These are phyloP conservation scores for Oligia latruncula DNA, from an alignment of 2,888 invertebrate species.

Conservation along the genomic window DNA sequence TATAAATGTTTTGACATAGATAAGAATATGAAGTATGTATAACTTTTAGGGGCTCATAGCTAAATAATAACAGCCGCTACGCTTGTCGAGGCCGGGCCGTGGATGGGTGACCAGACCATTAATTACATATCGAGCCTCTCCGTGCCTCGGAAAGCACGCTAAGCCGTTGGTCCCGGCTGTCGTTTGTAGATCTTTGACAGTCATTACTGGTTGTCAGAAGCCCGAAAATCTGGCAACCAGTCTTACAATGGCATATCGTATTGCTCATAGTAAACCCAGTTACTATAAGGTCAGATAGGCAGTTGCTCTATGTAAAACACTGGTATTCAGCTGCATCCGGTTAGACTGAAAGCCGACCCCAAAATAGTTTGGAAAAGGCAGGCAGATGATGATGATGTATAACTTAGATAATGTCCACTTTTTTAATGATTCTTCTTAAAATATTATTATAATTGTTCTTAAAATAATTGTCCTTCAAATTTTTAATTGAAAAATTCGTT, in stretches of 20 bases:
- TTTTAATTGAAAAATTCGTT: background rate
- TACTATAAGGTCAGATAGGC: background rate
- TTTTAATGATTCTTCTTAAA: background rate
- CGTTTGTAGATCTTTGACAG: too few species aligned
- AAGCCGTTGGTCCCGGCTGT: too few species aligned
- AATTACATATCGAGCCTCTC: background rate
- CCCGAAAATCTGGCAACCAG: background rate
- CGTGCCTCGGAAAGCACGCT: too few species aligned
- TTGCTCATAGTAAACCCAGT: background rate
- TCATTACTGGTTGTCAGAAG: background rate
- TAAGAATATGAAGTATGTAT: background rate
- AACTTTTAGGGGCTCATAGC: background rate
- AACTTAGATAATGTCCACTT: background rate
- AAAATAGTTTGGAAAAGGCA: too few species aligned
- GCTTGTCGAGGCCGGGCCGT: background rate
- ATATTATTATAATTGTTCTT: too few species aligned
- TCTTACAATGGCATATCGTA: background rate
- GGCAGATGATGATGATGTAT: too few species aligned
- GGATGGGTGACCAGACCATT: background rate
- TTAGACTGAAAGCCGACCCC: too few species aligned
- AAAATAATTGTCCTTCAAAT: background rate
- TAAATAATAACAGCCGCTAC: background rate
- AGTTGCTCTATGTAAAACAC: background rate
- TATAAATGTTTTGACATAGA: background rate
- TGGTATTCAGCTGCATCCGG: background rate